Evolutionary conservation across 2,888 invertebrate species (phyloP), one percentile per base, ranked within the genome.

Genomic region (Hydrotaea cyrtoneurina): DNA sequence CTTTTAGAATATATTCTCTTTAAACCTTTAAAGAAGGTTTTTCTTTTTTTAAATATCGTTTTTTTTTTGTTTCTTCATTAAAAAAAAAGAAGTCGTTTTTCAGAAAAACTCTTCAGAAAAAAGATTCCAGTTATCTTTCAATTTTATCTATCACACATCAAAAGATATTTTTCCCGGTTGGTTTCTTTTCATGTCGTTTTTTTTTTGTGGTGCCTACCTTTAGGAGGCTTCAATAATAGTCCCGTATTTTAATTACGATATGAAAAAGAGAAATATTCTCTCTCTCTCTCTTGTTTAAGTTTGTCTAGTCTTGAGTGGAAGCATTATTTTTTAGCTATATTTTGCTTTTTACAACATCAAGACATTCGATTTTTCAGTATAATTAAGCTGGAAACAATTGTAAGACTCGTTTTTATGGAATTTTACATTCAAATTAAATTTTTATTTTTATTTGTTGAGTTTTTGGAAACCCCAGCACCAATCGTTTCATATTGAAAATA

Each of bases 61-160:
- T 83, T 83, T 55, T 21, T 53, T 53, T 55, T 55, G 11, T 1
- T 23, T 57, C 11, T 13, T 59, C 15, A 39, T 26, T 59, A n/a
- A 50, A 39, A 78, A 69, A 82, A 76, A 73, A 13, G 59, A 59
- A 64, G 59, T 69, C 11, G 78, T 81, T 79, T 84, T 79, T 75
- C 10, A 15, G 13, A 83, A 77, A 78, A 81, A 81, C 46, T 57
- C 74, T 50, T 53, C 64, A 71, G 59, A 71, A 78, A 64, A 59
- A 59, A 46, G 64, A 53, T 73, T 73, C 74, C 77, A 75, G 46
- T 79, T 46, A 79, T 79, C 59, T 80, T 83, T 78, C 36, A 83
- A 76, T 72, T 73, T 66, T 74, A 69, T 23, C 46, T 69, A 69
- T 69, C 69, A 69, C 69, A 69, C 46, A 43, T 69, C 39, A 39